Percentiles rank a stretch among this genome's conserved stretches.
Conservation (phyloP, 2,113 vertebrate species). For the Ploceus nigricollis region DNA sequence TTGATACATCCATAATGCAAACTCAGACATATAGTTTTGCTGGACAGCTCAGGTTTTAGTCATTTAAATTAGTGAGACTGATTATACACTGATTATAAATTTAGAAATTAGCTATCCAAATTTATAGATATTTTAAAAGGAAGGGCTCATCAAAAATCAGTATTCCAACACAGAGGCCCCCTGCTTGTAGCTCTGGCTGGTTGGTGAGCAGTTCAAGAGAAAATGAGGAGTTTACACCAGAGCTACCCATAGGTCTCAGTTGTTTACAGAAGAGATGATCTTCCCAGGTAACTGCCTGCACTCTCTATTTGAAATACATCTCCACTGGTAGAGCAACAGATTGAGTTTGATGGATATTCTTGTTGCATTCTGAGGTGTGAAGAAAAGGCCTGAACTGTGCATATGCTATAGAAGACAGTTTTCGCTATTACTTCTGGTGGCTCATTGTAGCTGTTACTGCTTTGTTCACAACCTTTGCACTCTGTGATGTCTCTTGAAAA, state of each 20-base stretch:
- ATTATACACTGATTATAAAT: not conserved
- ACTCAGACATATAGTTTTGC: not conserved
- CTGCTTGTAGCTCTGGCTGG: not conserved
- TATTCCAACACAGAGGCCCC: not conserved
- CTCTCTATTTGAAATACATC: slow-evolving; percentile 56
- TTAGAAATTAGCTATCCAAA: not conserved
- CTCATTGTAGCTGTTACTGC: slow-evolving; percentile 73
- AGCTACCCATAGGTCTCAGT: not conserved
- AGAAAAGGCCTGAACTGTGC: slow-evolving; percentile 72
- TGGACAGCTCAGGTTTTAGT: not conserved
- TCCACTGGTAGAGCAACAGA: slow-evolving; percentile 67
- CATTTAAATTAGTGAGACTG: not conserved
- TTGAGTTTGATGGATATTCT: slow-evolving; percentile 75
- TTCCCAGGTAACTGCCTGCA: slow-evolving; percentile 53
- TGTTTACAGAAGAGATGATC: slow-evolving; percentile 16
- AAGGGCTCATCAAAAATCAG: not conserved
- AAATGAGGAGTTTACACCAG: not conserved
- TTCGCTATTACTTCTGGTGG: slow-evolving; percentile 68
- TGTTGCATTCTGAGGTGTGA: slow-evolving; percentile 73
- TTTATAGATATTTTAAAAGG: slow-evolving; percentile 5
- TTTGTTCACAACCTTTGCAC: slow-evolving; percentile 67
- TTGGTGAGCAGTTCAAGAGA: slow-evolving; percentile 41
- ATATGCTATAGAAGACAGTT: slow-evolving; percentile 75
- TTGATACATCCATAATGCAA: not conserved
- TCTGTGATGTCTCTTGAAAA: slow-evolving; percentile 64